Base-by-base conservation (phyloP, 92 coral and sea anemone species). In the Phenganax stokvisi region DNA sequence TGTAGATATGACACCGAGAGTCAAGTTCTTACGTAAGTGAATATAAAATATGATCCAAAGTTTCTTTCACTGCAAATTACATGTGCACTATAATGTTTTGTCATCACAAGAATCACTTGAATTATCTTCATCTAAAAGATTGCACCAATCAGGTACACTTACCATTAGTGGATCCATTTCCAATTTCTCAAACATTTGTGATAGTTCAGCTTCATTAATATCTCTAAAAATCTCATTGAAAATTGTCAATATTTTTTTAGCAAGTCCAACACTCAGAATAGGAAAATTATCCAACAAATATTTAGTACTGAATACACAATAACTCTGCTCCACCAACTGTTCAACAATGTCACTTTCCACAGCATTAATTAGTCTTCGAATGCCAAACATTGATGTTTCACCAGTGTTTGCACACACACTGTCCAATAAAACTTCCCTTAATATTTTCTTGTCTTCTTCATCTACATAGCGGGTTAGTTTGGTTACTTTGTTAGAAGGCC, bases 201-300 rank as follows among this genome's bases (percentile, higher is more conserved):
- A 25, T 7, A 37, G 27, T 4, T 28, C 17, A n/a, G 60, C 77
- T 71, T 83, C 89, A 56, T 65, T 29, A 70, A 83, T 60, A 67
- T 83, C 87, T 13, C 57, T 72, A 55, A 84, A 87, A 6, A 83
- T 71, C 63, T 87, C 89, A 55, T 87, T 83, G 17, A 87, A 53
- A n/a, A 74, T 80, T 52, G 53, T 58, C 37, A 87, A 72, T 31
- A 83, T 65, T 76, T 86, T 80, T 8, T 77, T 27, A 1, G 88
- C 85, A 3, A 83, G 25, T 56, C 12, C 71, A 16, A 68, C 5
- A 31, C 73, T 72, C 0, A 85, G 47, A 17, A 79, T 55, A n/a
- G 87, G 80, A 72, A 79, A 79, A 16, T 85, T 79, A 37, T 79
- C 87, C 61, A 79, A 20, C 25, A 20, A 20, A 20, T 20, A 20